Base-by-base conservation (phyloP, 2,797 vertebrate genomes). In the Diglossa cyanea region DNA sequence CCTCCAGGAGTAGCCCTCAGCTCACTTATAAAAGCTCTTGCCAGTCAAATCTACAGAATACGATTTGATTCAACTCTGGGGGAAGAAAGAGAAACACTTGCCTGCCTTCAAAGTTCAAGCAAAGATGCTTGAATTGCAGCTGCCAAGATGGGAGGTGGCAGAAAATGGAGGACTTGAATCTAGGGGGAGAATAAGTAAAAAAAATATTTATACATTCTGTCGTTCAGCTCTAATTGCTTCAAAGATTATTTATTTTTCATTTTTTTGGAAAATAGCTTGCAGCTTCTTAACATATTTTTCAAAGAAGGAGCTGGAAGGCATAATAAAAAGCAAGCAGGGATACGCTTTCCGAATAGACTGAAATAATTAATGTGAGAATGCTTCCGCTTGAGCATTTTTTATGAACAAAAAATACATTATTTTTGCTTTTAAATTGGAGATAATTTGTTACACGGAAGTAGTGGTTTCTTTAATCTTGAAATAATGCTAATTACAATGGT, bases 291-390 rank as follows among this genome's bases (percentile, higher is more conserved):
- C 97, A 96, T 97, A 97, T 97, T 98, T 98, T 98, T 98, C 97
- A 98, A 98, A 98, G 97, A 97, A 95, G 94, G 93, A 96, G 97
- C 98, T 98, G 96, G 97, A 97, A 98, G 97, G 98, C 98, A 98
- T 98, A 98, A 98, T 98, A 98, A 98, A 98, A 97, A 97, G 97
- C 97, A 98, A 98, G 97, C 97, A 97, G 97, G 97, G 97, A 98
- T 97, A 98, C 94, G 97, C 95, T 97, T 97, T 97, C 94, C 57
- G 97, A 98, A 98, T 98, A 97, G 97, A 96, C 93, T 97, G 97
- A 98, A 98, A 98, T 98, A 98, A 98, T 98, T 98, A 98, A 98
- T 97, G 97, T 97, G 96, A 98, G 97, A 98, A 98, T 97, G 97
- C 97, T 98, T 98, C 97, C 95, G 94, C 97, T 98, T 97, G 95